Evolutionary conservation across 2,797 vertebrate genomes (phyloP).

Genomic region (Octomys mimax): DNA sequence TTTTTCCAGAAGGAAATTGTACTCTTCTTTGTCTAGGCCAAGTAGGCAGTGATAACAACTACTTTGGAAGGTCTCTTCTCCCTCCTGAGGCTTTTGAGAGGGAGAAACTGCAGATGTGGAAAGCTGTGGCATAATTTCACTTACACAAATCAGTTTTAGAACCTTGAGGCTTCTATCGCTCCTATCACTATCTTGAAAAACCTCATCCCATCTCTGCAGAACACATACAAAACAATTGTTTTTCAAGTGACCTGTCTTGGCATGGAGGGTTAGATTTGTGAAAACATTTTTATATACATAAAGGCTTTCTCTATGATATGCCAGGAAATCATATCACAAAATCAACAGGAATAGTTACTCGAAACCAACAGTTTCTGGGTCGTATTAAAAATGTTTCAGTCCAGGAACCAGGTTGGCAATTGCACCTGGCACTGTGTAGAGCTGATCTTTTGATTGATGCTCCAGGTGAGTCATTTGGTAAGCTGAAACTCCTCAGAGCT

Average conservation of each 20-base stretch:
- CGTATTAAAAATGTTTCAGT: constrained; percentile 17
- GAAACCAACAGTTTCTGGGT: constrained; percentile 9
- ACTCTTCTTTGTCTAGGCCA: constrained; percentile 46
- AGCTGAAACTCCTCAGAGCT: not conserved
- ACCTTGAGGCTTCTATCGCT: not conserved
- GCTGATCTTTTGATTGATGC: not conserved
- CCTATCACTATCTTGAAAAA: constrained; percentile 22
- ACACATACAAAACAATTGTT: constrained; percentile 49
- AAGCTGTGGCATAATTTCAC: not conserved
- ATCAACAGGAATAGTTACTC: constrained; percentile 2
- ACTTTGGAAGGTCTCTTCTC: not conserved
- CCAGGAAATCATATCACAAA: constrained; percentile 8
- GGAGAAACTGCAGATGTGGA: not conserved
- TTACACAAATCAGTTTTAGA: constrained; percentile 25
- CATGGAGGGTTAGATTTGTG: constrained; percentile 29
- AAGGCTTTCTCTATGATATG: not conserved
- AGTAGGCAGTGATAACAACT: not conserved
- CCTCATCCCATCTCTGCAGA: constrained; percentile 41
- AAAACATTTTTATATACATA: constrained; percentile 51
- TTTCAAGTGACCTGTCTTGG: constrained; percentile 14
- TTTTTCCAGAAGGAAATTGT: constrained; percentile 48
- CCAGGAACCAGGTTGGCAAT: not conserved
- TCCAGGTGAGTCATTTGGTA: not conserved
- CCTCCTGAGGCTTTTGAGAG: not conserved
- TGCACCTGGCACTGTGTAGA: not conserved